Percentiles rank a stretch among this genome's conserved stretches.
Conservation (phyloP, 2,888 invertebrate genomes). For the Chloroclysta siterata region DNA sequence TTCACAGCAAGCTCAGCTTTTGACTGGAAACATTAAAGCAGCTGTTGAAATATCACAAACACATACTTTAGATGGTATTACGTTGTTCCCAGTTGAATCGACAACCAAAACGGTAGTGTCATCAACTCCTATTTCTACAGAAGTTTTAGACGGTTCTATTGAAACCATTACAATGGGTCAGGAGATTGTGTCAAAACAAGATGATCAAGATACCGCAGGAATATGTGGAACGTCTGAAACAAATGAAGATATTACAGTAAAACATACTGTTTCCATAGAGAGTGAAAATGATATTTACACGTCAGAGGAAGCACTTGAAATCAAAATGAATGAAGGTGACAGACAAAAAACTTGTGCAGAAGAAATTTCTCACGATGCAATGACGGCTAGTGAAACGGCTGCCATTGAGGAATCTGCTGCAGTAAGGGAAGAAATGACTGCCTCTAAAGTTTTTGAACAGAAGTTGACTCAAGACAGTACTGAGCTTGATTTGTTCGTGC, state of each 20-base stretch:
- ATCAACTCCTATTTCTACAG: background rate
- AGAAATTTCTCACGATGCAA: background rate
- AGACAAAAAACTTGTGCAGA: conserved; percentile 2
- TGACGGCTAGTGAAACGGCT: background rate
- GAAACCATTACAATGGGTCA: background rate
- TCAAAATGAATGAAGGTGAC: background rate
- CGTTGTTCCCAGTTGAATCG: background rate
- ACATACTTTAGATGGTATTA: background rate
- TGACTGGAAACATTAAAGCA: background rate
- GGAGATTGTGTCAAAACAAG: background rate
- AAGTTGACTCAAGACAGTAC: background rate
- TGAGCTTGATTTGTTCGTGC: background rate
- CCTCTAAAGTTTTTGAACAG: background rate
- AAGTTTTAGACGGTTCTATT: background rate
- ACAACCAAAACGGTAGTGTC: conserved; percentile 2
- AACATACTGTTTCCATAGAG: background rate
- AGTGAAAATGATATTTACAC: background rate
- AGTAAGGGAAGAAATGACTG: background rate
- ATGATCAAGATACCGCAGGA: background rate
- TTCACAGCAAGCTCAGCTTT: conserved; percentile 1
- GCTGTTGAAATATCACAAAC: conserved; percentile 16
- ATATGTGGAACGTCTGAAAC: background rate
- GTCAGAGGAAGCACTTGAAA: background rate
- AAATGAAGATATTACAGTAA: background rate
- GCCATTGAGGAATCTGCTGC: background rate